A percentile compares a stretch with the other conserved stretches of the same genome.
Conservation (phyloP, 2,797 vertebrate species). For the Lepilemur ruficaudatus region DNA sequence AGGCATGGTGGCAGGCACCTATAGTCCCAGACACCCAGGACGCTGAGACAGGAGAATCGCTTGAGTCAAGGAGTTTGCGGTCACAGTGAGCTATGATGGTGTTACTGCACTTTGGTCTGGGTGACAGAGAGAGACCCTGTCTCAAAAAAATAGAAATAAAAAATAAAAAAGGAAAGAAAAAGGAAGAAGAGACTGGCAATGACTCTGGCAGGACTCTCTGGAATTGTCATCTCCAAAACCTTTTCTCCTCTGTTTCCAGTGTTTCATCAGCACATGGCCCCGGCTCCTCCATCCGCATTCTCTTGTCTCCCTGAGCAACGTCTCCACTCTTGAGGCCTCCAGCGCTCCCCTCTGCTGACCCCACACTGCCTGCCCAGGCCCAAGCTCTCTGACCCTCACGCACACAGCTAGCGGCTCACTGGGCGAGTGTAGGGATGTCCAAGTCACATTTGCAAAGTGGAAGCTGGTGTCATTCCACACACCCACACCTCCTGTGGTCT, state of each 20-base stretch:
- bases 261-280: neutral
- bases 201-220: neutral
- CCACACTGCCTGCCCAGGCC: neutral
- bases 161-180: neutral
- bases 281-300: rapidly evolving
- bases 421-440: neutral
- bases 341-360: neutral
- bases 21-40: neutral
- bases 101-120: neutral
- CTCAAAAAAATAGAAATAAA: neutral
- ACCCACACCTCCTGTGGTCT: neutral
- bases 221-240: neutral
- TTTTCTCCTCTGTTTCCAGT: neutral
- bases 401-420: neutral
- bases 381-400: neutral
- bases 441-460: neutral
- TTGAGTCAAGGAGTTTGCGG: neutral
- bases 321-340: neutral
- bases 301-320: neutral
- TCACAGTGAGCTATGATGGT: neutral
- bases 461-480: neutral
- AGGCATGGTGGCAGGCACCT: neutral
- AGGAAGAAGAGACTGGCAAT: neutral
- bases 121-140: neutral
- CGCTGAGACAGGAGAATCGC: neutral